Evolutionary conservation across 2,113 vertebrate genomes (phyloP), one percentile per base, ranked within the genome.

Genomic region (Glaucomys volans): DNA sequence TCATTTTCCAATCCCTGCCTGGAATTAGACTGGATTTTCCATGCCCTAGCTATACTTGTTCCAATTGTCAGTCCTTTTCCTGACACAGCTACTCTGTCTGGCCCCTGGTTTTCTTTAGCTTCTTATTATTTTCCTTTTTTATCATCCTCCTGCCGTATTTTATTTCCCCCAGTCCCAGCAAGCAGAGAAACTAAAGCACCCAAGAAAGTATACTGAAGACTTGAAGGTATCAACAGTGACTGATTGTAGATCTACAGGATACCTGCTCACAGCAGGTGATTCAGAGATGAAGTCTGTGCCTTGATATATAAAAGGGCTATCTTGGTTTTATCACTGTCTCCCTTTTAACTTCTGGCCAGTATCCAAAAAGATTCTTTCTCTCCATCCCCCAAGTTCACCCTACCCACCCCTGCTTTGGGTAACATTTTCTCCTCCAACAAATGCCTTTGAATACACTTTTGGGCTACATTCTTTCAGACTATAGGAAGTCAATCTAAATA

Each of bases 401-500:
- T 81, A 5, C 4, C n/a, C 28, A 72, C 20, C 17, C 6, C 47
- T 71, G 54, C 42, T 77, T 91, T 89, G 42, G 26, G n/a, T 52
- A 96, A 75, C 17, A 59, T 47, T 91, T 97, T 97, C 98, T 97
- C 85, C 90, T 84, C 79, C 74, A 97, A 90, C 52, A n/a, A 90
- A 72, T 96, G 95, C 76, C 74, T 97, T 97, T 86, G 75, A 97
- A 97, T 90, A 96, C 7, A 52, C 18, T 92, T 97, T 96, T 59
- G 37, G 96, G 64, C 40, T 50, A 76, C 97, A 93, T 86, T 95
- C 88, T 52, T 95, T 96, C 95, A 86, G 83, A 95, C 89, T 96
- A 30, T 71, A 96, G 87, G 95, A 98, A 98, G 95, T 84, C 97
- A 98, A 96, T 91, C 93, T 97, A 97, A 96, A 94, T 97, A 97